Percentiles rank a stretch among this genome's conserved stretches.
Evolutionary conservation across 2,888 invertebrate genomes (phyloP).

Genomic region (Bedellia somnulentella): DNA sequence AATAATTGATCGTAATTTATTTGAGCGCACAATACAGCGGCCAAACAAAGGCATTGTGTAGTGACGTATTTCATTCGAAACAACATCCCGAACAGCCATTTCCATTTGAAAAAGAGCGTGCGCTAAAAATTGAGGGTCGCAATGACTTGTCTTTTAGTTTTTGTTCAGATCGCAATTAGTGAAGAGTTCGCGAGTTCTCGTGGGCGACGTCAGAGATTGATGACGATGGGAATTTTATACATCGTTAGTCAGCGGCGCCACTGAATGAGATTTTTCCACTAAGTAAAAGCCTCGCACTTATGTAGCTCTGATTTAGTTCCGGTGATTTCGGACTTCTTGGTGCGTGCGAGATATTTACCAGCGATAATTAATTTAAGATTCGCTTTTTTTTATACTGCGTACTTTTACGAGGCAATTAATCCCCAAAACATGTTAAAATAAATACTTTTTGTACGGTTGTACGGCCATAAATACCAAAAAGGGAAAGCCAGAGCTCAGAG

Average conservation of each 20-base stretch:
- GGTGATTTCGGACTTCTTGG: background rate
- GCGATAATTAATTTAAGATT: too few species aligned
- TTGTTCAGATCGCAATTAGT: conserved; percentile 60
- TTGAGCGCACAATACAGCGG: too few species aligned
- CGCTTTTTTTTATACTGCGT: too few species aligned
- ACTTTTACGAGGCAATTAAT: too few species aligned
- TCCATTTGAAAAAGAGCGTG: conserved; percentile 30
- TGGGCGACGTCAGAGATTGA: conserved; percentile 58
- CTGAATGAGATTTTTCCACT: conserved; percentile 22
- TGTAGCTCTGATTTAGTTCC: background rate
- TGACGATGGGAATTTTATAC: conserved; percentile 62
- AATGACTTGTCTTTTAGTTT: conserved; percentile 56
- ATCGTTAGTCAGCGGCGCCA: conserved; percentile 53
- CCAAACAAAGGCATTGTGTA: conserved; percentile 9
- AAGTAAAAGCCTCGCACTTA: conserved; percentile 1
- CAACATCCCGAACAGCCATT: conserved; percentile 15
- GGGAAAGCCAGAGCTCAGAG: too few species aligned
- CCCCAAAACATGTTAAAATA: too few species aligned
- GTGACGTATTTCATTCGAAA: conserved; percentile 18
- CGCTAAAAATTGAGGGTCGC: conserved; percentile 40
- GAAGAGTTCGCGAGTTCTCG: conserved; percentile 56
- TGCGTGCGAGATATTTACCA: too few species aligned
- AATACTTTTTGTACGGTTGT: too few species aligned
- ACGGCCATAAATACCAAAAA: too few species aligned
- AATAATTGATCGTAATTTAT: too few species aligned